phyloP scores from a whole-genome alignment of 2,888 invertebrate genomes.

The Campopleginae sp. region DNA sequence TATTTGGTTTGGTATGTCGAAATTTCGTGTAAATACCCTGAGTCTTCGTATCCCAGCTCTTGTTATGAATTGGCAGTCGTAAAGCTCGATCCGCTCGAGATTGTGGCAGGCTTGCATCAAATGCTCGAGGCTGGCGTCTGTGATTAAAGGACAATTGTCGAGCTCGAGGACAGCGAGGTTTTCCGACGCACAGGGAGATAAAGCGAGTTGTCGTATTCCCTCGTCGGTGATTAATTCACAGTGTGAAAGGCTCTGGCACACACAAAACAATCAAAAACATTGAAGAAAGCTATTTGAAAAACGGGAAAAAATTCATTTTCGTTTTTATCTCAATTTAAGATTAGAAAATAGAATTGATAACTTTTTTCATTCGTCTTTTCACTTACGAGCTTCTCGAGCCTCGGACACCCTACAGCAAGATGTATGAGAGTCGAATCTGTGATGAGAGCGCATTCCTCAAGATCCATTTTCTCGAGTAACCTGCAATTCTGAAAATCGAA shows the following conservation, averaged over 20 bases:
- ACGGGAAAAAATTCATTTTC: not conserved
- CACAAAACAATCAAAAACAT: not conserved
- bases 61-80: slow-evolving; percentile 99
- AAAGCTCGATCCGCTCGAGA: slow-evolving; percentile 98
- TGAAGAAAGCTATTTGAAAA: not conserved
- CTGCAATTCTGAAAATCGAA: slow-evolving; percentile 92
- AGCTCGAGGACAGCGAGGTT: slow-evolving; percentile 97
- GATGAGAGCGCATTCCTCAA: slow-evolving; percentile 98
- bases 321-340: not conserved
- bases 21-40: slow-evolving; percentile 88
- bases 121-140: slow-evolving; percentile 98
- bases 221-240: slow-evolving; percentile 99
- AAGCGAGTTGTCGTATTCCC: slow-evolving; percentile 97
- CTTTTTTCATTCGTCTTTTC: not conserved
- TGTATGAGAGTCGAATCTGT: slow-evolving; percentile 97
- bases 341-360: no score
- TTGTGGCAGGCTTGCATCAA: slow-evolving; percentile 95
- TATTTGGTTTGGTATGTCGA: slow-evolving; percentile 13
- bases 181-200: slow-evolving; percentile 97
- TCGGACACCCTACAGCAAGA: slow-evolving; percentile 97
- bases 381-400: slow-evolving; percentile 96
- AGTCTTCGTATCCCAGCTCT: slow-evolving; percentile 97
- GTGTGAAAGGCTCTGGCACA: slow-evolving; percentile 95
- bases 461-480: slow-evolving; percentile 97
- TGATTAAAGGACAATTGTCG: slow-evolving; percentile 99